These are phyloP conservation scores for Echiichthys vipera DNA, from an alignment of 2,797 vertebrate genomes.

Conservation along the genomic window DNA sequence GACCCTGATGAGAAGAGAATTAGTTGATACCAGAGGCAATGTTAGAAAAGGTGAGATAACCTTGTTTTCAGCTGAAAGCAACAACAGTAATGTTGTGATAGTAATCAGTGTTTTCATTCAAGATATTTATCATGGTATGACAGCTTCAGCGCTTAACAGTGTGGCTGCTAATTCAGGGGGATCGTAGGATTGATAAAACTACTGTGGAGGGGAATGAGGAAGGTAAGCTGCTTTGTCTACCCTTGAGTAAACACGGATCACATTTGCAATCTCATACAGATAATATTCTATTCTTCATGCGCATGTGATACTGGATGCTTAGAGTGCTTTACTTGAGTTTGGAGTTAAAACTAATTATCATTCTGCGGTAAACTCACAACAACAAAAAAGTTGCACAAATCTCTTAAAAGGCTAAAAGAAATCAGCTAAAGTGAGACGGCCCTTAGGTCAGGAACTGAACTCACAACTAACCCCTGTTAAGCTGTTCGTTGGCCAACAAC, in stretches of 20 bases:
- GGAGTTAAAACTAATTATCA: slow-evolving; percentile 14
- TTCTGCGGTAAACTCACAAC: background rate
- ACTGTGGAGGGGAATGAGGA: slow-evolving; percentile 29
- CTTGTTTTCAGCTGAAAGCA: slow-evolving; percentile 46
- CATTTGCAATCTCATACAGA: slow-evolving; percentile 36
- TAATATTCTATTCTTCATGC: slow-evolving; percentile 18
- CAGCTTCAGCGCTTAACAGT: slow-evolving; percentile 52
- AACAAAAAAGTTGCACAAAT: slow-evolving; percentile 9
- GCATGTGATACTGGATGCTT: background rate
- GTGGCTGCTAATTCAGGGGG: slow-evolving; percentile 64
- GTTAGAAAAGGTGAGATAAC: slow-evolving; percentile 56
- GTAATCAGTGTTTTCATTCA: slow-evolving; percentile 64
- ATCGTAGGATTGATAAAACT: slow-evolving; percentile 55
- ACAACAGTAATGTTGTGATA: slow-evolving; percentile 51
- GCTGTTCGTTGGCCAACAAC: slow-evolving; percentile 2
- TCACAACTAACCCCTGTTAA: slow-evolving; percentile 9
- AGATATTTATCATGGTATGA: slow-evolving; percentile 59
- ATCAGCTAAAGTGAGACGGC: background rate
- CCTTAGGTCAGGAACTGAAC: slow-evolving; percentile 40
- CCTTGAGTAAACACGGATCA: slow-evolving; percentile 55
- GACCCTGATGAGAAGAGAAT: slow-evolving; percentile 52
- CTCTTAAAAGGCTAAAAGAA: background rate
- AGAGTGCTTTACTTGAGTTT: slow-evolving; percentile 12
- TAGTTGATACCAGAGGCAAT: slow-evolving; percentile 31
- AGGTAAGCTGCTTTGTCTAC: slow-evolving; percentile 59